A percentile compares a stretch with the other conserved stretches of the same genome.
Evolutionary conservation across 2,113 vertebrate species (phyloP).

Genomic region (Chamaetylas fuelleborni): DNA sequence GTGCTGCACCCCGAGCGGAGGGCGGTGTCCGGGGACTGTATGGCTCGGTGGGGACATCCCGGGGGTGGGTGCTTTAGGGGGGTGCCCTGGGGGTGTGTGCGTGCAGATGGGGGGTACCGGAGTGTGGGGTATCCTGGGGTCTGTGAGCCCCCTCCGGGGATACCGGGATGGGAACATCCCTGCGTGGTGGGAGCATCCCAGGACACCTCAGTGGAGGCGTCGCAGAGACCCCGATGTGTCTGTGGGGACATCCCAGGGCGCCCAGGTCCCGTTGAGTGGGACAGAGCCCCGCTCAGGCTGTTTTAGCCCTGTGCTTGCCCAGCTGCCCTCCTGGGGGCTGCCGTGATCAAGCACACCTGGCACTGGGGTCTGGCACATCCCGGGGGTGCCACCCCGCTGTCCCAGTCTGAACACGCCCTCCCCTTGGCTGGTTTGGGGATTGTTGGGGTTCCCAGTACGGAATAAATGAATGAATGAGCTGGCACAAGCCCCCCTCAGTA

Average conservation of each 20-base stretch:
- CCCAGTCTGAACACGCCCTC: neutral
- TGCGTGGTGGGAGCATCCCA: neutral
- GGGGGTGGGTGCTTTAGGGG: accelerated
- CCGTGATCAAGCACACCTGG: neutral
- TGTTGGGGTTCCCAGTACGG: accelerated
- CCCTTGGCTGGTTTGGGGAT: neutral
- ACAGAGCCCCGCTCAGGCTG: neutral
- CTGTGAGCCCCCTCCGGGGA: neutral
- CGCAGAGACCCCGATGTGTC: neutral
- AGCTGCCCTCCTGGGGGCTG: neutral
- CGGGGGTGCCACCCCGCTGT: accelerated
- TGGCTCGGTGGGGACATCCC: neutral
- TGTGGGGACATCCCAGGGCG: neutral
- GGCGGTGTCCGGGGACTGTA: neutral
- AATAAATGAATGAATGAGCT: neutral
- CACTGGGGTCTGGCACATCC: neutral
- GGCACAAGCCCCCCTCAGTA: neutral
- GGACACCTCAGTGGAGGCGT: neutral
- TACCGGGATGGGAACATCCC: too few relatives aligned
- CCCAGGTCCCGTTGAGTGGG: accelerated
- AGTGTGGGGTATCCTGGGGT: neutral
- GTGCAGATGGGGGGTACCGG: neutral
- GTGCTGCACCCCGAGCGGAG: neutral
- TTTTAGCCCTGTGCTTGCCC: neutral
- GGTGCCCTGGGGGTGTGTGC: neutral